Conservation (phyloP, 2,888 invertebrate species). For the Lutraria lutraria region DNA sequence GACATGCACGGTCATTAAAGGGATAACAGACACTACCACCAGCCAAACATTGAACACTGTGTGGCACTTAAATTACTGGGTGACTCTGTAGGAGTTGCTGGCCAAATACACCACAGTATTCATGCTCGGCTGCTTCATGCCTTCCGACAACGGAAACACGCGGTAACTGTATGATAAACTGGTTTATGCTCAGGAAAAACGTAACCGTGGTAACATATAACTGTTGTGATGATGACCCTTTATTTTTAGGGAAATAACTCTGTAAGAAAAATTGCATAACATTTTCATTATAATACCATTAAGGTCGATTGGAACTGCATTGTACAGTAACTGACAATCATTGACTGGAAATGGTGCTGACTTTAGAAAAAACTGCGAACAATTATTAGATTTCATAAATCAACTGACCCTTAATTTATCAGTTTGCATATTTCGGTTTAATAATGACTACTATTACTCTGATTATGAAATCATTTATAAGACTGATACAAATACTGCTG, state of each 20-base stretch:
- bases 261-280: background rate
- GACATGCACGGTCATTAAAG: constrained; percentile 33
- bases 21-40: constrained; percentile 31
- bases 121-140: constrained; percentile 50
- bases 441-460: background rate
- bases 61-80: constrained; percentile 41
- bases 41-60: constrained; percentile 56
- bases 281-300: background rate
- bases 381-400: background rate
- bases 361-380: background rate
- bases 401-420: background rate
- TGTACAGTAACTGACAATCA: background rate
- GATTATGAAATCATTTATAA: background rate
- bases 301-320: background rate
- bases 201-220: constrained; percentile 54
- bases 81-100: constrained; percentile 52
- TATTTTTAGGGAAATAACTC: constrained; percentile 21
- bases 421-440: background rate
- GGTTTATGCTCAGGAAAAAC: constrained; percentile 19
- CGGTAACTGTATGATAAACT: constrained; percentile 43
- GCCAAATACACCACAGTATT: constrained; percentile 59
- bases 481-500: background rate
- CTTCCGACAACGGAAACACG: constrained; percentile 51
- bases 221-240: constrained; percentile 60
- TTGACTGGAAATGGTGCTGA: constrained; percentile 8